Evolutionary conservation across 92 coral and sea anemone species (phyloP), one percentile per base, ranked within the genome.

Genomic region (Porites rus): DNA sequence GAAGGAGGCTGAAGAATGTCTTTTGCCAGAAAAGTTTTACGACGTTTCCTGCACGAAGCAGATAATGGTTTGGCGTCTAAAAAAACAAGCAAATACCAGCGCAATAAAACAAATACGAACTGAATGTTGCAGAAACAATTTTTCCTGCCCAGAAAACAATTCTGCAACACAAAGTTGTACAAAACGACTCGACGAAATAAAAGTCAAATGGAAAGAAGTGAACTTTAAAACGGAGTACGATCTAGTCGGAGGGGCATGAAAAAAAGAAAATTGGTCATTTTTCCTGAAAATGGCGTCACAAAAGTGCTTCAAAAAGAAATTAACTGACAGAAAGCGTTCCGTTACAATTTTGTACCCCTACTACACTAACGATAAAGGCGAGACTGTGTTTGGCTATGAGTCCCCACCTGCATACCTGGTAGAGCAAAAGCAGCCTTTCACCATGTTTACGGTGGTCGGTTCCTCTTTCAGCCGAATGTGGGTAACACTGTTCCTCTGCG

Each of bases 231-330:
- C 19, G 7, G 1, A 31, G 5, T 20, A 20, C 24, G 43, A 78
- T 19, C 4, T 0, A 4, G 46, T 64, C 3, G 1, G 2, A 50
- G 13, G 13, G 3, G 51, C 1, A 1, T 66, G 84, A 65, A 11
- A 64, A 5, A 13, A 6, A 20, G 70, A 51, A 67, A 54, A 0
- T 1, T 51, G 75, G 74, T 7, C 51, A n/a, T 65, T 79, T 50
- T 20, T 79, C 63, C 62, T 79, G 12, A 65, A 67, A 8, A 79
- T 79, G 84, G 62, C 31, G 74, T 51, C 75, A 2, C 84, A 79
- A 12, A 10, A 1, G 4, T 79, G 84, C 28, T 6, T 65, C n/a
- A n/a, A n/a, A 19, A 19, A 46, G 2, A 51, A 7, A 0, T 14
- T 6, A 12, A 2, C 52, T 6, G 4, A 5, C 5, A 4, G 6